A percentile compares a stretch with the other conserved stretches of the same genome.
Conservation (phyloP, 2,888 invertebrate species). For the Stictocephala bisonia region DNA sequence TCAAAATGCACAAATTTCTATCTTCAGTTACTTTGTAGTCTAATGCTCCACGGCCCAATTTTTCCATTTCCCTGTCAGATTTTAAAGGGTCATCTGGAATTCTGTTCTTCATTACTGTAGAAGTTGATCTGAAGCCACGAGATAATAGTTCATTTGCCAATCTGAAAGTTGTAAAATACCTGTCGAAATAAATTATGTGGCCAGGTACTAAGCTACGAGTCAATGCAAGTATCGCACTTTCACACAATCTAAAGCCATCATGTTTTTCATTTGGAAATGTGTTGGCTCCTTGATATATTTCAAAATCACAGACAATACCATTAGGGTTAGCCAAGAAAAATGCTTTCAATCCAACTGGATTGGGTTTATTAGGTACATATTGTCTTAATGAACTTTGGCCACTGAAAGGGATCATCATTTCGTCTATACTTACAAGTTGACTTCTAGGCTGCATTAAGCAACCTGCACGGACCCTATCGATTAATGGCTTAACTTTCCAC, state of each 20-base stretch:
- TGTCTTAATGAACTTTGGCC: constrained; percentile 12
- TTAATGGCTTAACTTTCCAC: constrained; percentile 16
- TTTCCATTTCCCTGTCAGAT: constrained; percentile 9
- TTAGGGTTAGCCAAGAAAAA: constrained; percentile 35
- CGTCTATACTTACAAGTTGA: constrained; percentile 3
- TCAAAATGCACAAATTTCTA: neutral
- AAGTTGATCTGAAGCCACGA: constrained; percentile 10
- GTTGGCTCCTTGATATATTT: constrained; percentile 8
- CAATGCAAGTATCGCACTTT: neutral
- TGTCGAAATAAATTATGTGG: constrained; percentile 6
- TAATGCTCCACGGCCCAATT: neutral
- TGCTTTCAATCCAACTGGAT: constrained; percentile 26
- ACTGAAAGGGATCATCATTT: constrained; percentile 33
- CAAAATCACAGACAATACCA: constrained; percentile 36
- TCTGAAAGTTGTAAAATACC: neutral
- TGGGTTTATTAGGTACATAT: constrained; percentile 29
- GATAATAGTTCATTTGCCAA: constrained; percentile 5
- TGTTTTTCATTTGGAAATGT: constrained; percentile 5
- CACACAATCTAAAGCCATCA: neutral
- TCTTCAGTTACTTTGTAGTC: neutral
- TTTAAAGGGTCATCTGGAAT: neutral
- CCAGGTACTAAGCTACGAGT: constrained; percentile 5
- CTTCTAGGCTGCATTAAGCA: neutral
- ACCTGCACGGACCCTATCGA: neutral
- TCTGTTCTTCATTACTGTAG: neutral